Conservation (phyloP, 2,888 invertebrate genomes). For the Prenolepis imparis region DNA sequence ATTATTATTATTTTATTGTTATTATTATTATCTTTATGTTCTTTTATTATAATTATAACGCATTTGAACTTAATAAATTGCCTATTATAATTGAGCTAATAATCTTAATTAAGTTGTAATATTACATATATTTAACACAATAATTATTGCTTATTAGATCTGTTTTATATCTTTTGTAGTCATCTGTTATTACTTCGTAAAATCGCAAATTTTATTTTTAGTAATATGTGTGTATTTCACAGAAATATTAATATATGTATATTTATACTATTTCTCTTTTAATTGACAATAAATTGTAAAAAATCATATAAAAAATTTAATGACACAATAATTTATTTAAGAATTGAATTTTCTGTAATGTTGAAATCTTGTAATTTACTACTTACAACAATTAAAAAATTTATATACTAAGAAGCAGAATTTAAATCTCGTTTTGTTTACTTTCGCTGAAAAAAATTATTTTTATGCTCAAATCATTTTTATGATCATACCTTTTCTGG, state of each 20-base stretch:
- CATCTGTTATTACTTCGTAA: background rate
- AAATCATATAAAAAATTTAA: background rate
- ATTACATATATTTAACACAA: too few species aligned
- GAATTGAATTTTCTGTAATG: background rate
- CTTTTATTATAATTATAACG: background rate
- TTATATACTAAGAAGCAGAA: background rate
- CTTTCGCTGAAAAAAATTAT: background rate
- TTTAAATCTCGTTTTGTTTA: background rate
- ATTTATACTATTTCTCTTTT: background rate
- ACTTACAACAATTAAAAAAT: background rate
- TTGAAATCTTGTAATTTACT: background rate
- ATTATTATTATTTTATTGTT: background rate
- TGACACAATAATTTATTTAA: background rate
- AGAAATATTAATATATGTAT: background rate
- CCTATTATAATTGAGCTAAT: background rate
- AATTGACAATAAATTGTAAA: background rate
- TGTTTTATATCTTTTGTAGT: background rate
- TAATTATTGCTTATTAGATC: background rate
- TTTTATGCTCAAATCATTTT: background rate
- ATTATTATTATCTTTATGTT: background rate
- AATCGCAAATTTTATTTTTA: background rate
- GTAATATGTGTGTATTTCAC: too few species aligned
- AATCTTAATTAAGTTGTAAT: too few species aligned
- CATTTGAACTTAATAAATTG: background rate
- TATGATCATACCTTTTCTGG: conserved; percentile 8